These are phyloP conservation scores for Thryonomys swinderianus DNA, from an alignment of 2,113 vertebrate species.

Conservation along the genomic window DNA sequence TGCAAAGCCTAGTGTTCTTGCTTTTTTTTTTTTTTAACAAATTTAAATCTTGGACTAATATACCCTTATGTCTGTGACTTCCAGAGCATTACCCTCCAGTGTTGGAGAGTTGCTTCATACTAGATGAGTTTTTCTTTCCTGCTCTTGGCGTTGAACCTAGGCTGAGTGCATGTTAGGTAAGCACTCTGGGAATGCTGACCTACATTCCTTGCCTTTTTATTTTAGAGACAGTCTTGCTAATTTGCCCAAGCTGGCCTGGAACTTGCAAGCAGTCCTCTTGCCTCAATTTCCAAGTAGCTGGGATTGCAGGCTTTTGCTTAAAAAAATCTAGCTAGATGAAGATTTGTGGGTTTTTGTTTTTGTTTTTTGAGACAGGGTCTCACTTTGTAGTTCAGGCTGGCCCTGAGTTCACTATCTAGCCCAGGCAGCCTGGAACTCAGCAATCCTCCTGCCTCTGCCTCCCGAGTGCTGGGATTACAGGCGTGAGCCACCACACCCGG, in stretches of 20 bases:
- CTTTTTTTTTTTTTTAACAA: conserved; percentile 26
- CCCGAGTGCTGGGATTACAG: too few species aligned
- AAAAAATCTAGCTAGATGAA: not conserved
- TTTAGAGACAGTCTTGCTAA: not conserved
- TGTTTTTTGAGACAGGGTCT: not conserved
- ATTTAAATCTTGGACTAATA: not conserved
- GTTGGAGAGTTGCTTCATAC: not conserved
- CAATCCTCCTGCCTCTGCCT: too few species aligned
- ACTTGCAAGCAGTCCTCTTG: not conserved
- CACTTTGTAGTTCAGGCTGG: too few species aligned
- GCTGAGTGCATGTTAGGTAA: not conserved
- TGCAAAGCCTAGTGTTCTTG: not conserved
- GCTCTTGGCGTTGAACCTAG: not conserved
- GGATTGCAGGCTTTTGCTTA: not conserved
- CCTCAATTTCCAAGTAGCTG: not conserved
- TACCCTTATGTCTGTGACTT: not conserved
- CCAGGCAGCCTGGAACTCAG: too few species aligned
- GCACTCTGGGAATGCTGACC: not conserved
- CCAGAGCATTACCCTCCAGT: not conserved
- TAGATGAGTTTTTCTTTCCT: not conserved
- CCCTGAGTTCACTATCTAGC: too few species aligned
- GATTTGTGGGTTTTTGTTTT: not conserved
- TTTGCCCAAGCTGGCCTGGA: not conserved
- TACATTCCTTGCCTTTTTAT: not conserved
- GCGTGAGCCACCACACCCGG: too few species aligned